Evolutionary conservation across 2,888 invertebrate species (phyloP).

Genomic region (Drosophila mulleri): DNA sequence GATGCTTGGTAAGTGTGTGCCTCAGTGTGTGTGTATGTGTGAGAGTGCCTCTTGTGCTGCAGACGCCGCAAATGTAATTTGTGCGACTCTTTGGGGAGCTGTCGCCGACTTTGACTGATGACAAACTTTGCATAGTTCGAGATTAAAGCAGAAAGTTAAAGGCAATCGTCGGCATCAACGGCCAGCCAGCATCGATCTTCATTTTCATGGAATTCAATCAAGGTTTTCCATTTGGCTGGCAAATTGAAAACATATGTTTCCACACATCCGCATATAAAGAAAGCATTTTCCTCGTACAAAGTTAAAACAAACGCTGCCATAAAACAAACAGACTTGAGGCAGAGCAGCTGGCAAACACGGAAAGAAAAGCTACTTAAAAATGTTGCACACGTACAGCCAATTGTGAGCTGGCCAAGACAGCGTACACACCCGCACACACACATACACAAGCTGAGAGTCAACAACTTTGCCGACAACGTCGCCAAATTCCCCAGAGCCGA

Average conservation of each 20-base stretch:
- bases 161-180: neutral
- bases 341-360: conserved; percentile 45
- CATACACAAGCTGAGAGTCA: conserved; percentile 45
- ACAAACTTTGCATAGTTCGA: conserved; percentile 60
- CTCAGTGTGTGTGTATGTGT: neutral
- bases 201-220: conserved; percentile 72
- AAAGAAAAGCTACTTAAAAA: conserved; percentile 75
- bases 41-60: conserved; percentile 23
- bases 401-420: conserved; percentile 61
- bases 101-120: conserved; percentile 57
- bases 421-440: conserved; percentile 21
- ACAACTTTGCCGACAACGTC: conserved; percentile 68
- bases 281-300: conserved; percentile 40
- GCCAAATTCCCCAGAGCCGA: conserved; percentile 67
- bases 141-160: conserved; percentile 38
- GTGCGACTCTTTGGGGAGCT: conserved; percentile 60
- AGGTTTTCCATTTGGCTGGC: conserved; percentile 77
- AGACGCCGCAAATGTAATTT: conserved; percentile 74
- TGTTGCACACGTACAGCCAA: conserved; percentile 80
- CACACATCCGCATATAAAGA: conserved; percentile 21
- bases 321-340: conserved; percentile 64
- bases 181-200: conserved; percentile 49
- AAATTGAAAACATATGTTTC: conserved; percentile 78
- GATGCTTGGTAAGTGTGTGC: conserved; percentile 49
- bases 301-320: conserved; percentile 68